phyloP scores from a whole-genome alignment of 2,888 invertebrate species.

The Eupithecia subumbrata region DNA sequence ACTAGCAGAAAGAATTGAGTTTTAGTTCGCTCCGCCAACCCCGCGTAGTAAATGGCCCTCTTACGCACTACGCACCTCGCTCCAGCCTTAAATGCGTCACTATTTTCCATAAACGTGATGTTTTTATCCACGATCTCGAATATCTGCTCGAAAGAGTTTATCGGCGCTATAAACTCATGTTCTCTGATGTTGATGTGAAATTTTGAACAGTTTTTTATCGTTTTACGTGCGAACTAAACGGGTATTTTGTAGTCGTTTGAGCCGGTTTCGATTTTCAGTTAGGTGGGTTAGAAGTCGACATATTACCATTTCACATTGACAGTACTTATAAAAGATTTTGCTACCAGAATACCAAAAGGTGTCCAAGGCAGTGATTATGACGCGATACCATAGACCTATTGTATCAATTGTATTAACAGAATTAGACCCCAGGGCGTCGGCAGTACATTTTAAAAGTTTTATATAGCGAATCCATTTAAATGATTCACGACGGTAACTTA shows the following conservation, averaged over 20 bases:
- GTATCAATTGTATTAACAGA: neutral
- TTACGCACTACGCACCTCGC: constrained; percentile 58
- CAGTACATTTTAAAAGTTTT: neutral
- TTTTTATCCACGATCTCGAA: constrained; percentile 61
- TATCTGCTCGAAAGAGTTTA: constrained; percentile 51
- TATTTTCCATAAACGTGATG: constrained; percentile 66
- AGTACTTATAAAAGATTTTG: neutral
- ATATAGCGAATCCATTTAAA: neutral
- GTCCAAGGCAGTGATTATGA: neutral
- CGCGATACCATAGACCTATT: neutral
- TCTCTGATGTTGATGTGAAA: constrained; percentile 38
- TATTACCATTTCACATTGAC: constrained; percentile 8
- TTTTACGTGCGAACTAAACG: constrained; percentile 37
- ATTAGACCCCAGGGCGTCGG: neutral
- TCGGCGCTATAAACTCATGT: constrained; percentile 46
- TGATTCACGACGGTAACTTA: neutral
- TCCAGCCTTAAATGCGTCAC: constrained; percentile 61
- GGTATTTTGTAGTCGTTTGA: constrained; percentile 32
- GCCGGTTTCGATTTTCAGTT: constrained; percentile 30
- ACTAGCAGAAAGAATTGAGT: constrained; percentile 59
- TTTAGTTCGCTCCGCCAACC: constrained; percentile 57
- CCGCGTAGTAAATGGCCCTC: constrained; percentile 57
- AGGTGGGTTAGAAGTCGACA: constrained; percentile 6
- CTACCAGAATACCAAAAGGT: neutral
- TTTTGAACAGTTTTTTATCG: constrained; percentile 37